Evolutionary conservation across 1,140 invertebrate species (phyloP).

Genomic region (Plodia interpunctella): DNA sequence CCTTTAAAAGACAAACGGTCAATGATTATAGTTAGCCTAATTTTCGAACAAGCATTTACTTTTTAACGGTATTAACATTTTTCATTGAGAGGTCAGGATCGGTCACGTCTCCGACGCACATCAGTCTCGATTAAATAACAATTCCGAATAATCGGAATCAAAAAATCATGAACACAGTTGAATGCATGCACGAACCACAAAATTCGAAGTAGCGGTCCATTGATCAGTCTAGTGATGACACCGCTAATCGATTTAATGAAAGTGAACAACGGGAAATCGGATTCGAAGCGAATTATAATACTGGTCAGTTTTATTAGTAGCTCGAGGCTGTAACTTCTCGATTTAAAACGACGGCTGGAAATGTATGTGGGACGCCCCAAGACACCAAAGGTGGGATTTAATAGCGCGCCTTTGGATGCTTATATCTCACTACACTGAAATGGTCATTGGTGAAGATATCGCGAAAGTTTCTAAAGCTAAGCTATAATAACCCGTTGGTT

Average conservation of each 20-base stretch:
- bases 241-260: slow-evolving; percentile 5
- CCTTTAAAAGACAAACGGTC: neutral
- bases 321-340: slow-evolving; percentile 1
- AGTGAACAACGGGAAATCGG: slow-evolving; percentile 3
- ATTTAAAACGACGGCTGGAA: slow-evolving; percentile 3
- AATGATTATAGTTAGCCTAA: neutral
- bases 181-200: neutral
- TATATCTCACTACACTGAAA: neutral
- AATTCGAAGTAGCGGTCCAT: neutral
- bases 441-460: neutral
- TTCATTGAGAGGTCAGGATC: neutral
- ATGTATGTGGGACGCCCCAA: slow-evolving; percentile 4
- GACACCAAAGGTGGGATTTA: slow-evolving; percentile 5
- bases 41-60: neutral
- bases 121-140: neutral
- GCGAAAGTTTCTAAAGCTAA: neutral
- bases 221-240: neutral
- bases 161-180: neutral
- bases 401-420: neutral
- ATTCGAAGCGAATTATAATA: slow-evolving; percentile 4
- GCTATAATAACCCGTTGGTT: too few species aligned
- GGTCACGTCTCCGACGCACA: neutral
- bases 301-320: slow-evolving; percentile 4
- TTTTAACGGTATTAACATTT: neutral
- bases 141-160: neutral